Evolutionary conservation across 2,888 invertebrate species (phyloP), one percentile per base, ranked within the genome.

Genomic region (Epinotia ramella): DNA sequence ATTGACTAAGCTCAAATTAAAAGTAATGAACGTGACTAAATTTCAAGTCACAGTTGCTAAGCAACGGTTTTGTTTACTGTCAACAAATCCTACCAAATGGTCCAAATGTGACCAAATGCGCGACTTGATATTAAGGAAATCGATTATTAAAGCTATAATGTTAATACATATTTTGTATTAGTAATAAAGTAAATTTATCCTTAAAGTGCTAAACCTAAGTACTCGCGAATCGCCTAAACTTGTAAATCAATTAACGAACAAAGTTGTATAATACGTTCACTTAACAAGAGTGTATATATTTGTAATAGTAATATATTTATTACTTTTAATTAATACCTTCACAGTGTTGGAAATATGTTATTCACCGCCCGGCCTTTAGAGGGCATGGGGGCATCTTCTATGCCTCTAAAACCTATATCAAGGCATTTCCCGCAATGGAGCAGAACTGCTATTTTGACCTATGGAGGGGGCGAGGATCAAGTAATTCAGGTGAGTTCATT

Each of bases 401-500:
- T 84, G 49, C 84, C 87, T 9, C 77, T 86, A 53, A 84, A 83
- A 73, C 84, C 87, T 28, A 77, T 82, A 66, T 77, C 87, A 3
- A 81, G 88, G n/a, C 83, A 88, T 70, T 91, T 91, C 79, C 89
- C 92, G 0, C 91, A 91, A 76, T 93, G 93, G 92, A 91, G 90
- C 77, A 85, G 88, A 79, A 91, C 91, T 33, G 89, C 89, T 12
- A 85, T 91, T 78, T 79, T 93, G 73, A 89, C 90, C 33, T 84
- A 88, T 33, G 84, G 79, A 67, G 77, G 78, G 46, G 77, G 80
- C 20, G 89, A 88, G 73, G 87, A 87, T 75, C 84, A 84, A 57
- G 75, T 79, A 11, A 62, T 78, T 44, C 76, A 82, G 76, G 87
- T 87, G 82, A 85, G 72, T 60, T 24, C 3, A 18, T 53, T 53